Conservation (phyloP, 2,888 invertebrate genomes). For the Protodeltote pygarga region DNA sequence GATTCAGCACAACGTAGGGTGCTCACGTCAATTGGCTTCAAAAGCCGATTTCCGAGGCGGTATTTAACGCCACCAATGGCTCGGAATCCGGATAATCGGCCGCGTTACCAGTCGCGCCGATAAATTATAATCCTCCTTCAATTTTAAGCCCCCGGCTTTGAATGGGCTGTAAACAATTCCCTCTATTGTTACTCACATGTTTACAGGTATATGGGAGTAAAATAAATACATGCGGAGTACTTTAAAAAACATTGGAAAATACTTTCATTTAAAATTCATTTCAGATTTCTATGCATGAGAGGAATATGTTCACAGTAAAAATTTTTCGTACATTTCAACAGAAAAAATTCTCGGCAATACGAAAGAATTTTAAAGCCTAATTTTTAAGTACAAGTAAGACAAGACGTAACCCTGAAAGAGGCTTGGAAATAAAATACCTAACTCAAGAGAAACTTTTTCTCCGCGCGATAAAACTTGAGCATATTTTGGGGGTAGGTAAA, state of each 20-base stretch:
- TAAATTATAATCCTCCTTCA: conserved; percentile 48
- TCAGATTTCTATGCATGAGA: conserved; percentile 25
- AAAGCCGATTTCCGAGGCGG: conserved; percentile 40
- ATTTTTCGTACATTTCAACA: neutral
- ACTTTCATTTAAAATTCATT: conserved; percentile 1
- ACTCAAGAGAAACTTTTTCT: conserved; percentile 37
- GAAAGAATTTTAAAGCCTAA: conserved; percentile 6
- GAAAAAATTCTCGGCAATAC: neutral
- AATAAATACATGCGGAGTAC: conserved; percentile 8
- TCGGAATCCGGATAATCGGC: conserved; percentile 50
- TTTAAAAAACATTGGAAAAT: conserved; percentile 19
- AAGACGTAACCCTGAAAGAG: conserved; percentile 14
- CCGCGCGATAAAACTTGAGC: conserved; percentile 41
- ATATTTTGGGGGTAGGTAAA: conserved; percentile 51
- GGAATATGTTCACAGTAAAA: neutral
- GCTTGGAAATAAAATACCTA: conserved; percentile 39
- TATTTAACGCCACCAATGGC: conserved; percentile 40
- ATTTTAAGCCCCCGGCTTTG: conserved; percentile 40
- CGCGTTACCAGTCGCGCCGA: conserved; percentile 32
- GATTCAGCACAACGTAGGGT: conserved; percentile 25
- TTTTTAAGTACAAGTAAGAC: conserved; percentile 11
- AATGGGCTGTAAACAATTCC: conserved; percentile 26
- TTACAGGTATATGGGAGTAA: neutral
- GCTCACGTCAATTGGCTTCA: conserved; percentile 37
- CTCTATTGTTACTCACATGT: conserved; percentile 17